phyloP scores from a whole-genome alignment of 2,113 vertebrate genomes.

The Anoplopoma fimbria region DNA sequence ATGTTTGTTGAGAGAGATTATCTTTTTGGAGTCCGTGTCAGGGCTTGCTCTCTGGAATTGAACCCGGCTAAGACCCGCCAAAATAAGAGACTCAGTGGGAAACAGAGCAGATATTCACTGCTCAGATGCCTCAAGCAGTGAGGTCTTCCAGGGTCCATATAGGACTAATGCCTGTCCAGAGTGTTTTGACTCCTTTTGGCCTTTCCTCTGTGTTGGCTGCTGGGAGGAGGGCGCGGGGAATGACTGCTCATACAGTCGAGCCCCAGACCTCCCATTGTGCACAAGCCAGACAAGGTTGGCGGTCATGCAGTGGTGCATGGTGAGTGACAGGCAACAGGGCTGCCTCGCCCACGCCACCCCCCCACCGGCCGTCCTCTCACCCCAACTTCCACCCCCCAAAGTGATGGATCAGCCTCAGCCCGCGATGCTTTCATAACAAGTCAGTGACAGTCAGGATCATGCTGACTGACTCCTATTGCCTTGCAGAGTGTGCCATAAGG shows the following conservation, averaged over 20 bases:
- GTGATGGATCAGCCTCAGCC: conserved; percentile 73
- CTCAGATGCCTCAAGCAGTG: conserved; percentile 49
- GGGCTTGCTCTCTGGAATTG: conserved; percentile 51
- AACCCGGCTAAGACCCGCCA: conserved; percentile 26
- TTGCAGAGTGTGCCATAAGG: conserved; percentile 70
- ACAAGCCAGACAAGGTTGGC: conserved; percentile 76
- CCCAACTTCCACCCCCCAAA: conserved; percentile 66
- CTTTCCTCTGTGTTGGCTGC: conserved; percentile 46
- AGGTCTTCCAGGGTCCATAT: conserved; percentile 59
- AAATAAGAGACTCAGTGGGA: conserved; percentile 38
- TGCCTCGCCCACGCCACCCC: conserved; percentile 48
- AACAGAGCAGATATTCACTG: conserved; percentile 67
- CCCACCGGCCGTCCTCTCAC: conserved; percentile 52
- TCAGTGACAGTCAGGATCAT: conserved; percentile 78
- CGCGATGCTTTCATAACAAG: conserved; percentile 75
- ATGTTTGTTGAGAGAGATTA: conserved; percentile 74
- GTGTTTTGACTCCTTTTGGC: conserved; percentile 73
- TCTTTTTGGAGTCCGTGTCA: conserved; percentile 60
- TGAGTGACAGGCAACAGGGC: conserved; percentile 79
- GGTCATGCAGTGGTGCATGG: conserved; percentile 74
- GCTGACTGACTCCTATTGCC: conserved; percentile 74
- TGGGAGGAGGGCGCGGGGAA: conserved; percentile 48
- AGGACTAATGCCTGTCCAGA: conserved; percentile 65
- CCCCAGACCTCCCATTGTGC: conserved; percentile 74
- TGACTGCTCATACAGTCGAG: conserved; percentile 71